Evolutionary conservation across 2,797 vertebrate species (phyloP).

Genomic region (Lateolabrax maculatus): DNA sequence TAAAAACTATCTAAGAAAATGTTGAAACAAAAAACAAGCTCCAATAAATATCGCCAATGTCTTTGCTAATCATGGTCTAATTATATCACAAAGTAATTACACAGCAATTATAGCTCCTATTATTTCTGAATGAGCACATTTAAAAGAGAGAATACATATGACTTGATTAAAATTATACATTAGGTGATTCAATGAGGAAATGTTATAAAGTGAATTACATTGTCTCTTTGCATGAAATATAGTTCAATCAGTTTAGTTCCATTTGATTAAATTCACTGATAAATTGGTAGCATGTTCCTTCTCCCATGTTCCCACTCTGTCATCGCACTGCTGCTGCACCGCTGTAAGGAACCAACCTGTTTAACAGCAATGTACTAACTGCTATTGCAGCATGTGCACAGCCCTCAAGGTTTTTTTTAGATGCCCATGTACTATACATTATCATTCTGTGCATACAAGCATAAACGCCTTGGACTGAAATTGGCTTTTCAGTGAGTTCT

Average conservation of each 20-base stretch:
- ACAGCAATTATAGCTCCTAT: constrained; percentile 78
- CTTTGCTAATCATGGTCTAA: constrained; percentile 77
- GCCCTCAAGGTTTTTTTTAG: constrained; percentile 24
- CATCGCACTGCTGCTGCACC: constrained; percentile 30
- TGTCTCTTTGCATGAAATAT: constrained; percentile 68
- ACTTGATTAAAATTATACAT: constrained; percentile 83
- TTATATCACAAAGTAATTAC: constrained; percentile 82
- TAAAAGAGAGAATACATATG: constrained; percentile 77
- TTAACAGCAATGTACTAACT: constrained; percentile 33
- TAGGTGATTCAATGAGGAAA: constrained; percentile 72
- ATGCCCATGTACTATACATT: constrained; percentile 9
- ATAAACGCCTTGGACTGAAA: constrained; percentile 23
- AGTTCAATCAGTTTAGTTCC: constrained; percentile 76
- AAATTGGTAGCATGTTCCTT: constrained; percentile 48
- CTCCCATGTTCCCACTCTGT: constrained; percentile 52
- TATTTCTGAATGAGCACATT: constrained; percentile 75
- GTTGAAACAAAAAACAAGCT: constrained; percentile 21
- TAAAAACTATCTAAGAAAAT: constrained; percentile 43
- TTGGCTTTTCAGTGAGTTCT: constrained; percentile 32
- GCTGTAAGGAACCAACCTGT: constrained; percentile 26
- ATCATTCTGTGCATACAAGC: constrained; percentile 32
- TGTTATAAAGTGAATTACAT: constrained; percentile 74
- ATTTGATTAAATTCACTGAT: constrained; percentile 75
- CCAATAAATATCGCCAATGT: constrained; percentile 72
- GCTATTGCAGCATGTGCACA: constrained; percentile 3